Evolutionary conservation across 92 coral and sea anemone species (phyloP), one percentile per base, ranked within the genome.

Genomic region (Pocillopora grandis): DNA sequence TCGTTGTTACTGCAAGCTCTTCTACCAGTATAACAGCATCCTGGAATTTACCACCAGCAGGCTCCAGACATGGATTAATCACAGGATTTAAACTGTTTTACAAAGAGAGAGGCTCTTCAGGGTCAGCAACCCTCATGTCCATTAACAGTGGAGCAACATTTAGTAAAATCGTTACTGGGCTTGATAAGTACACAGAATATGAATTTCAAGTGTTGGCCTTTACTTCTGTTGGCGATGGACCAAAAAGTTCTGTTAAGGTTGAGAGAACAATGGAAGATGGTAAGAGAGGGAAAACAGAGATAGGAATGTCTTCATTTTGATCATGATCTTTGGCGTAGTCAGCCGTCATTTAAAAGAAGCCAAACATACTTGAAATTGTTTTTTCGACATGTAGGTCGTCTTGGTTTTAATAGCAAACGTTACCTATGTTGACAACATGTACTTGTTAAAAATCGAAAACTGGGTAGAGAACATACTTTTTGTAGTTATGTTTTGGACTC

Each of bases 121-220:
- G 69, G 69, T 64, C 27, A 17, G 27, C n/a, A 64, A 19, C 33
- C 69, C 7, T 4, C 10, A 2, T 15, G 23, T 10, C 69, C 31
- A 64, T 64, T 19, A 64, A 64, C 10, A 19, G 23, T 64, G 69
- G 27, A 19, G n/a, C 23, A 7, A n/a, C 12, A 3, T 27, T 17
- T 10, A 64, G 5, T 19, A 64, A 64, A 64, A 27, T 3, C 12
- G 52, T 68, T 17, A 31, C 49, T 27, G 72, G 72, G 72, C 72
- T 68, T 68, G 72, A 68, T 27, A 23, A 27, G 18, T 68, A 31
- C 72, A 68, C 72, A 68, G 72, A 68, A 27, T 68, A 68, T 31
- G 72, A 68, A 68, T 68, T 68, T 68, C 69, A 64, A 64, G 69
- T 64, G 69, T 64, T 64, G 27, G 69, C 69, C 31, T 64, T 15